Evolutionary conservation across 2,797 vertebrate genomes (phyloP).

Genomic region (Gorsachius magnificus): DNA sequence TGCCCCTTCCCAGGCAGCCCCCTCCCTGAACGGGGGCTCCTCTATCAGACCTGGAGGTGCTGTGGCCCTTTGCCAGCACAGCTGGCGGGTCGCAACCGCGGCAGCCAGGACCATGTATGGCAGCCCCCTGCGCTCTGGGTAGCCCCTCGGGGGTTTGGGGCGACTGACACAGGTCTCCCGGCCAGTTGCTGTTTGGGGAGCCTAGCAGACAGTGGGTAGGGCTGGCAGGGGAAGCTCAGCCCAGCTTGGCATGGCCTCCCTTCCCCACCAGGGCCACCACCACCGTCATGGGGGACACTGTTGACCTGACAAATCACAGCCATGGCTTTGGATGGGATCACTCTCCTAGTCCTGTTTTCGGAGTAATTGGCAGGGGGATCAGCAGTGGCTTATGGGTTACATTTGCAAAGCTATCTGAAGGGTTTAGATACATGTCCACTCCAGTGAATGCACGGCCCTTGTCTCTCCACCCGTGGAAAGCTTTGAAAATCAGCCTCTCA

Average conservation of each 20-base stretch:
- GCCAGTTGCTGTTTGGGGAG: not conserved
- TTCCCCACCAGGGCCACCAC: not conserved
- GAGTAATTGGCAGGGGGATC: not conserved
- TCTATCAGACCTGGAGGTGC: not conserved
- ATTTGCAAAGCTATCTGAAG: not conserved
- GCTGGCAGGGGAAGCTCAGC: not conserved
- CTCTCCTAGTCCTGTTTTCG: not conserved
- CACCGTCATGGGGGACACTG: rapidly evolving
- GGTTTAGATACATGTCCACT: not conserved
- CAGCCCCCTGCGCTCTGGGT: rapidly evolving
- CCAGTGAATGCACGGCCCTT: not conserved
- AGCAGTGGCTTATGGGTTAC: not conserved
- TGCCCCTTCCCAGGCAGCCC: not conserved
- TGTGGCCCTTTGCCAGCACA: not conserved
- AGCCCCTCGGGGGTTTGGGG: not conserved
- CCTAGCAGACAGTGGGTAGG: rapidly evolving
- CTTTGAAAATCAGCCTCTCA: not conserved
- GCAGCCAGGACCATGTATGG: rapidly evolving
- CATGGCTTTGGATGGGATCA: not conserved
- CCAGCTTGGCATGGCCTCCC: not conserved
- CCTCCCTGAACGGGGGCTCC: rapidly evolving
- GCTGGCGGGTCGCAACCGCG: rapidly evolving
- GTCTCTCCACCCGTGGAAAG: not conserved
- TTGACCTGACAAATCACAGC: not conserved
- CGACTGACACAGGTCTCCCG: rapidly evolving